Percentiles rank a stretch among this genome's conserved stretches.
Conservation (phyloP, 2,113 vertebrate genomes). For the Channa argus region DNA sequence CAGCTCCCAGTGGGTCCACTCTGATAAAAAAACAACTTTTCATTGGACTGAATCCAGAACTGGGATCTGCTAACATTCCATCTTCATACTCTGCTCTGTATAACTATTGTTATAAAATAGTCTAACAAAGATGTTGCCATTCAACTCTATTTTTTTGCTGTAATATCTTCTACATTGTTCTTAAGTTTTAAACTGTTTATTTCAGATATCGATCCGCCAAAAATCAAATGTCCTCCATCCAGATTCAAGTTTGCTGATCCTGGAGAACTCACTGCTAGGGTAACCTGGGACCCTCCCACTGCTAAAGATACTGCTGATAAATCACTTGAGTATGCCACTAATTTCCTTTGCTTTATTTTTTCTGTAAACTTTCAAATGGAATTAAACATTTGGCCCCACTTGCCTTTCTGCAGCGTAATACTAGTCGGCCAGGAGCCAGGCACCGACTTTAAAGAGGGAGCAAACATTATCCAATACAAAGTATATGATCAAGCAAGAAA, state of each 20-base stretch:
- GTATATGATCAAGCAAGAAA: slow-evolving; percentile 93
- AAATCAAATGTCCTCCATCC: slow-evolving; percentile 91
- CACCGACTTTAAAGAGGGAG: slow-evolving; percentile 89
- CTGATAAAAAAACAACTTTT: slow-evolving; percentile 25
- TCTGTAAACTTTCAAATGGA: neutral
- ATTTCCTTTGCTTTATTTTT: neutral
- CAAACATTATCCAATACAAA: slow-evolving; percentile 89
- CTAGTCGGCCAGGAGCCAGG: slow-evolving; percentile 88
- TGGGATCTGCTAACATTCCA: neutral
- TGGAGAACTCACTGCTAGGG: slow-evolving; percentile 88
- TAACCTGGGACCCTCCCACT: slow-evolving; percentile 91
- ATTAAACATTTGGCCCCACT: neutral
- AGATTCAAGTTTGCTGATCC: slow-evolving; percentile 91
- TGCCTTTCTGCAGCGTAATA: slow-evolving; percentile 81
- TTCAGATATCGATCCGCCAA: slow-evolving; percentile 94
- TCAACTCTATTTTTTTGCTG: slow-evolving; percentile 12
- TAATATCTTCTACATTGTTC: neutral
- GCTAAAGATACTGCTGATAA: slow-evolving; percentile 93
- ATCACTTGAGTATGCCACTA: slow-evolving; percentile 84
- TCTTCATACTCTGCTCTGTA: slow-evolving; percentile 8
- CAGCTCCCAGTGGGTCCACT: neutral
- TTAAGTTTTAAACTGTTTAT: slow-evolving; percentile 29
- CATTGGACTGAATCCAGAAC: slow-evolving; percentile 30
- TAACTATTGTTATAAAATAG: neutral
- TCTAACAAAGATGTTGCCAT: neutral